Evolutionary conservation across 2,888 invertebrate genomes (phyloP), one percentile per base, ranked within the genome.

Genomic region (Diadromus collaris): DNA sequence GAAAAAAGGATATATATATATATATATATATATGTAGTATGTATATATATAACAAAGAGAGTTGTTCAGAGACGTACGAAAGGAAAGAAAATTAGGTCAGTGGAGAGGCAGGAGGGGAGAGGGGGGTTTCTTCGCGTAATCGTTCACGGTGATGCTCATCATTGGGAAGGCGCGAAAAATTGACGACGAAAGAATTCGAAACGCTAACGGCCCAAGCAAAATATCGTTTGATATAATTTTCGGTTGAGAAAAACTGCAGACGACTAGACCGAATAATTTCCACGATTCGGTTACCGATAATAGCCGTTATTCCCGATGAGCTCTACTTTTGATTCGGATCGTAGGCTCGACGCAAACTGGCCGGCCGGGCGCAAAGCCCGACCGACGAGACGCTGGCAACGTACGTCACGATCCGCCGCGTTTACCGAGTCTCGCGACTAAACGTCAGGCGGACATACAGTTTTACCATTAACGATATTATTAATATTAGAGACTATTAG

Each of bases 401-500:
- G 71, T 65, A 75, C 65, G 72, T 74, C 80, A 74, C 78, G 71
- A 51, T 60, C 65, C 70, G n/a, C 70, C 63, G 44, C 46, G 51
- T 51, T 56, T 73, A 41, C 56, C 61, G 65, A 76, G 77, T 88
- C 83, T 86, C 82, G 85, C 85, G 85, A 85, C 80, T 82, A 82
- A 85, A 84, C 86, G n/a, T 87, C 85, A 87, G 87, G 87, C 88
- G 87, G 86, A 87, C 88, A 88, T 89, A 89, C 85, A 86, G 86
- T 87, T 61, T 85, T 85, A 85, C 83, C 83, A 85, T 85, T 83
- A 85, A 85, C 84, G 76, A 88, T 41, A 41, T 87, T 84, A 88
- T 90, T 89, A 89, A 88, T 87, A 90, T 90, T 90, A 90, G 85
- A 90, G 89, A 92, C 94, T 95, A 92, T 95, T 95, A 90, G 96